These are phyloP conservation scores for Cybosia mesomella DNA, from an alignment of 2,888 invertebrate genomes.

Conservation along the genomic window DNA sequence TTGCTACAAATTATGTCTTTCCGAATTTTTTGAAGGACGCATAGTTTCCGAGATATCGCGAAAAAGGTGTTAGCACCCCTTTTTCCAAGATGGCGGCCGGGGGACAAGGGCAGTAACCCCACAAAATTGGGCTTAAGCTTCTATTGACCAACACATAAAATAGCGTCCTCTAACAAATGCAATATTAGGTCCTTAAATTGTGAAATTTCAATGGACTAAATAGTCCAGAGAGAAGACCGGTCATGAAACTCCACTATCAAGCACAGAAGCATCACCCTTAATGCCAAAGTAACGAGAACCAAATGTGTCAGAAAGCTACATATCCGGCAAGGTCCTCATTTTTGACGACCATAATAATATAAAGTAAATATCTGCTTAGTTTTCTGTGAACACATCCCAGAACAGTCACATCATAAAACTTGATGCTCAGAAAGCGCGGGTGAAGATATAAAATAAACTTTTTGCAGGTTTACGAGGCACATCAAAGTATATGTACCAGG, in stretches of 20 bases:
- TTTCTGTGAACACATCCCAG: slow-evolving; percentile 40
- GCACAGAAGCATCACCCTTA: slow-evolving; percentile 6
- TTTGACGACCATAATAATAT: slow-evolving; percentile 27
- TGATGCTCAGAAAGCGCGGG: slow-evolving; percentile 44
- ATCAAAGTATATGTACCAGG: slow-evolving; percentile 51
- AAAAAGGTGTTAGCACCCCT: too few species aligned
- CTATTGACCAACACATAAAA: too few species aligned
- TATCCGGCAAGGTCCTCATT: slow-evolving; percentile 13
- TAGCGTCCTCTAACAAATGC: too few species aligned
- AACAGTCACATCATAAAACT: slow-evolving; percentile 43
- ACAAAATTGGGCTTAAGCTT: too few species aligned
- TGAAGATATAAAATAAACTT: slow-evolving; percentile 45
- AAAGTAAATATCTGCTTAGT: slow-evolving; percentile 39
- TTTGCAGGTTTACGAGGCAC: slow-evolving; percentile 45
- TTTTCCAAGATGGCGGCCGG: too few species aligned
- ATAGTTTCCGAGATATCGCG: too few species aligned
- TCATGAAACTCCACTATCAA: slow-evolving; percentile 6
- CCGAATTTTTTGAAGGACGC: too few species aligned
- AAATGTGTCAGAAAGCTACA: slow-evolving; percentile 16
- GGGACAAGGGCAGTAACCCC: too few species aligned
- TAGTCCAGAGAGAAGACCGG: not conserved
- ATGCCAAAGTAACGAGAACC: slow-evolving; percentile 21
- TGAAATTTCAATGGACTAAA: too few species aligned
- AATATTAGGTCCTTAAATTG: too few species aligned
- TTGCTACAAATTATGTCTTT: too few species aligned